Conservation (phyloP, 2,113 vertebrate genomes). For the Rattus rattus region DNA sequence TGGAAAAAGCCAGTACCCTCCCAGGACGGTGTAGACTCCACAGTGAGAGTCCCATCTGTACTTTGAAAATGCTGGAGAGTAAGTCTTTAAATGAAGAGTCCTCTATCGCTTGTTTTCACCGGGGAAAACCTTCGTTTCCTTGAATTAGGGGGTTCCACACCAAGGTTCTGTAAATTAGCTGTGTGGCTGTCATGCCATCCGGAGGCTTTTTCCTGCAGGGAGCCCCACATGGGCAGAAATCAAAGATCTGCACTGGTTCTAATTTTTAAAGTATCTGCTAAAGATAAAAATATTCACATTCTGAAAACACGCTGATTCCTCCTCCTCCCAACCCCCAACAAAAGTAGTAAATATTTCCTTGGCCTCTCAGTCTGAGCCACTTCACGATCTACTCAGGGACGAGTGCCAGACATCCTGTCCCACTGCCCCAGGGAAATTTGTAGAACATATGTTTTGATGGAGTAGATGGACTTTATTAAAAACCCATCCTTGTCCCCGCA, state of each 20-base stretch:
- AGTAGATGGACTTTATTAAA: conserved; percentile 70
- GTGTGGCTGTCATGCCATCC: not conserved
- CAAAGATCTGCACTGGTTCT: conserved; percentile 54
- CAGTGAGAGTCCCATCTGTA: conserved; percentile 61
- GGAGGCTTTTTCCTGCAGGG: conserved; percentile 26
- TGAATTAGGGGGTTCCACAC: conserved; percentile 75
- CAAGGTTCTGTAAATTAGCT: conserved; percentile 76
- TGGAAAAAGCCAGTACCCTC: conserved; percentile 44
- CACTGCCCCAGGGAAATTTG: conserved; percentile 68
- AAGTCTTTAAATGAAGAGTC: conserved; percentile 68
- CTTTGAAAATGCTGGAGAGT: conserved; percentile 58
- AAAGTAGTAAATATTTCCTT: conserved; percentile 83
- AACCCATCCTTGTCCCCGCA: conserved; percentile 45
- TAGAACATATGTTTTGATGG: conserved; percentile 59
- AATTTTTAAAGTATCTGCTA: conserved; percentile 47
- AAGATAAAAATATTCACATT: conserved; percentile 72
- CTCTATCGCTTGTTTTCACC: conserved; percentile 63
- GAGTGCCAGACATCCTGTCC: conserved; percentile 65
- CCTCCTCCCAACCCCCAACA: not conserved
- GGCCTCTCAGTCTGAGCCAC: conserved; percentile 76
- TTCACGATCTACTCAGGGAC: conserved; percentile 79
- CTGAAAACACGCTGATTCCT: conserved; percentile 69
- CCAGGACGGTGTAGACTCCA: conserved; percentile 42
- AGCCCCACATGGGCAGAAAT: conserved; percentile 2
- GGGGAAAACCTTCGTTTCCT: conserved; percentile 56